Evolutionary conservation across 1,140 invertebrate species (phyloP), one percentile per base, ranked within the genome.

Genomic region (Leptestheria dahalacensis): DNA sequence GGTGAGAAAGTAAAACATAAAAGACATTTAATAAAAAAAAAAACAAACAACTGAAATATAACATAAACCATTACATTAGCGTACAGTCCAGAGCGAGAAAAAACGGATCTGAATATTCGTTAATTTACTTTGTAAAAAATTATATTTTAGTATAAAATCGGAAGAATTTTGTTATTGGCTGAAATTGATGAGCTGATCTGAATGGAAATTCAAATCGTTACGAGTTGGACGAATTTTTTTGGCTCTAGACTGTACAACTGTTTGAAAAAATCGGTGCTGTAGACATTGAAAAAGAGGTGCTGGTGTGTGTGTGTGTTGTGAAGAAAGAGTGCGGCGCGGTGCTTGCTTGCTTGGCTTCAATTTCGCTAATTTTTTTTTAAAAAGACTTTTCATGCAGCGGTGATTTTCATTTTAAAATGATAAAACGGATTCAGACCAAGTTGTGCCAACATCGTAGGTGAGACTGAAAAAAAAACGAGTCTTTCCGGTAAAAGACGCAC

Each of bases 1-100:
- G 2, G 2, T 15, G 2, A 15, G 51, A 53, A 2, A 12, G 51
- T 15, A 21, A 53, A 54, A 29, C 23, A 54, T 3, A 54, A n/a
- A 50, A 55, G 15, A 20, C 23, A 26, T 9, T 23, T 11, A 41
- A 50, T 48, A 57, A 56, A 57, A 57, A 12, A 50, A 58, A 50
- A 3, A 47, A 21, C 18, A 50, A 18, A 50, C 47, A n/a, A n/a
- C 21, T 18, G 57, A 58, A 50, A 51, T 18, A 18, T 25, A 18
- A 3, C n/a, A 57, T 23, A 20, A 57, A 4, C 20, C 9, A 24
- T n/a, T n/a, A n/a, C n/a, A n/a, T n/a, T n/a, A n/a, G n/a, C n/a
- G n/a, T n/a, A n/a, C n/a, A n/a, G n/a, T n/a, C n/a, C n/a, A n/a
- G n/a, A n/a, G n/a, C n/a, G n/a, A n/a, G n/a, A n/a, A n/a, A n/a